Evolutionary conservation across 2,888 invertebrate genomes (phyloP), one percentile per base, ranked within the genome.

Genomic region (Cheilosia impressa): DNA sequence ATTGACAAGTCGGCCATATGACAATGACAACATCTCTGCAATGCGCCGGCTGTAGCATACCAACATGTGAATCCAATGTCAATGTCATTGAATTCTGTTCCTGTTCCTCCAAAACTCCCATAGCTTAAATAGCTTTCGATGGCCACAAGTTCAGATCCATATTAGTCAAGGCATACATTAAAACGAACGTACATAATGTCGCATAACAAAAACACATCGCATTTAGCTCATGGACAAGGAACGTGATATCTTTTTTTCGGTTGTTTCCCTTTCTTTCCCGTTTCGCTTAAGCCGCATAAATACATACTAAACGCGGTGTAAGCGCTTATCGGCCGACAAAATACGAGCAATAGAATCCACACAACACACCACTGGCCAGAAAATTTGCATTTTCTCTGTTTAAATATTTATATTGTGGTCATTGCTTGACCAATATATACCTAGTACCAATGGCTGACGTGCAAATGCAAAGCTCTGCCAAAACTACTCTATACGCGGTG

Each of bases 381-480:
- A 15, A 31, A 84, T 84, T 84, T 72, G 38, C 84, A 84, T 84
- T 38, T 52, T 69, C 43, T 53, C 24, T 58, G 53, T 68, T 84
- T 75, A 80, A 79, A 80, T 84, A 84, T 84, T 79, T 71, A 84
- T 84, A 71, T 80, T 71, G 71, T 79, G 79, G 84, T 52, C 71
- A 50, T 65, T 31, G 68, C 45, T 63, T 84, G 69, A 69, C 83
- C 78, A 73, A 60, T 27, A 45, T 45, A 58, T 19, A 27, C 27
- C 27, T 27, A 7, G 31, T 31, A 22, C n/a, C 10, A 55, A 38
- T 38, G 38, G 38, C 38, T 38, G 22, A 47, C 31, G 63, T 71
- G 52, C 17, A 7, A 27, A 41, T 63, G 43, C 6, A 41, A 79
- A 66, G 57, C 75, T 75, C 69, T 38, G 13, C 4, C 62, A 57